Evolutionary conservation across 2,888 invertebrate genomes (phyloP).

Genomic region (Drosophila setosimentum): DNA sequence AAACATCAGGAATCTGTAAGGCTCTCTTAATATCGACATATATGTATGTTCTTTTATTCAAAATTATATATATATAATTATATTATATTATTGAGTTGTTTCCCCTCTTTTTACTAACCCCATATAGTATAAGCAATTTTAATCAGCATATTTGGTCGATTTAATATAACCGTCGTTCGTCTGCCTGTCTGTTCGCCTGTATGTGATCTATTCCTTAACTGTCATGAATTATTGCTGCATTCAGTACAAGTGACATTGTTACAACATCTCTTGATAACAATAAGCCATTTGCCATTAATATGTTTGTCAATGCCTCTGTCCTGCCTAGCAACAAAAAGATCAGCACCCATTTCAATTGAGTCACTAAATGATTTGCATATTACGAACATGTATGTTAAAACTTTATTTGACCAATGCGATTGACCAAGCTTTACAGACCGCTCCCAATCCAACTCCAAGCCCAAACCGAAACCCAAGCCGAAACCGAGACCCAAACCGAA

Average conservation of each 20-base stretch:
- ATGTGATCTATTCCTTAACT: not conserved
- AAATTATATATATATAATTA: no score
- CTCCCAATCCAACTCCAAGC: slow-evolving; percentile 1
- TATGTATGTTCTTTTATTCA: not conserved
- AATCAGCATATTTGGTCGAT: not conserved
- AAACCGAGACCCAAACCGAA: not conserved
- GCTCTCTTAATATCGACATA: rapidly evolving
- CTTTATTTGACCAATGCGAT: slow-evolving; percentile 38
- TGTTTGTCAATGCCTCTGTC: not conserved
- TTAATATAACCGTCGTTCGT: not conserved
- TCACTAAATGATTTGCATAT: slow-evolving; percentile 60
- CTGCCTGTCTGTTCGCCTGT: not conserved
- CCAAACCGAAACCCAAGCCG: not conserved
- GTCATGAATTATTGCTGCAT: not conserved
- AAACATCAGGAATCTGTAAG: not conserved
- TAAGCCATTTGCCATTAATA: slow-evolving; percentile 1
- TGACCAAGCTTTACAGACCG: slow-evolving; percentile 40
- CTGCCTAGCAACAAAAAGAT: not conserved
- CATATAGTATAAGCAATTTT: not conserved
- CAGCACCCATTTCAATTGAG: slow-evolving; percentile 16
- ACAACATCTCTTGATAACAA: not conserved
- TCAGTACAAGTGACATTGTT: not conserved
- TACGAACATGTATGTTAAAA: slow-evolving; percentile 15
- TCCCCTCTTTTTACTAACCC: not conserved
- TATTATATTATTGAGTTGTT: not conserved